These are phyloP conservation scores for Bos javanicus DNA, from an alignment of 2,113 vertebrate genomes.

Conservation along the genomic window DNA sequence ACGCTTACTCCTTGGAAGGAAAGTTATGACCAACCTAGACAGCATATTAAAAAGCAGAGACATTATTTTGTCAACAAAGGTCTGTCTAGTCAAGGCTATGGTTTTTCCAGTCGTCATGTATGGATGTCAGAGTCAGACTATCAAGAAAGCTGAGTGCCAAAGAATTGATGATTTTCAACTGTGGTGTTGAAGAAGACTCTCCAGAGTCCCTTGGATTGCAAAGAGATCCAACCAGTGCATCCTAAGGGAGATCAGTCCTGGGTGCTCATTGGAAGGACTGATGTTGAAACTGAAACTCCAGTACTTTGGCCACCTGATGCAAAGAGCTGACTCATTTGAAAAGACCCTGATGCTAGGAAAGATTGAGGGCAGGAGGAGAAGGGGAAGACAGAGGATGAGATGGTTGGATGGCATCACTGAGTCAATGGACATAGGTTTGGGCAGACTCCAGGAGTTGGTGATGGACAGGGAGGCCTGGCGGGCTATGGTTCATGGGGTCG, in stretches of 20 bases:
- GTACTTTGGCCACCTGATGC: background rate
- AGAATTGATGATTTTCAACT: background rate
- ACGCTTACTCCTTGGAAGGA: fast-evolving
- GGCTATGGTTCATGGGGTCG: background rate
- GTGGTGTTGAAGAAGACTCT: background rate
- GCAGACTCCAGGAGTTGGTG: background rate
- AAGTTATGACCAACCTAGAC: background rate
- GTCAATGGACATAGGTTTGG: background rate
- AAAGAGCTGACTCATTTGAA: background rate
- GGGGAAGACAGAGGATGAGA: background rate
- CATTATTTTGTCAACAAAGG: background rate
- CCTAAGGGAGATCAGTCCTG: background rate
- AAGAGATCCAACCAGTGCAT: background rate
- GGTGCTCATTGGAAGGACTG: background rate
- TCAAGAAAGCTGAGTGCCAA: fast-evolving
- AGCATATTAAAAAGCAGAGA: background rate
- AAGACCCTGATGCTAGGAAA: background rate
- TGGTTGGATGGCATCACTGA: background rate
- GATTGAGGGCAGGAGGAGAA: background rate
- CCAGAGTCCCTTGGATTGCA: background rate
- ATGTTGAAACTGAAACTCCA: background rate
- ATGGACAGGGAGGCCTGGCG: background rate
- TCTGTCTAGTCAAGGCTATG: background rate
- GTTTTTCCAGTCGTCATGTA: background rate
- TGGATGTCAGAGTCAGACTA: background rate